Evolutionary conservation across 1,140 invertebrate species (phyloP), one percentile per base, ranked within the genome.

Genomic region (Apis laboriosa): DNA sequence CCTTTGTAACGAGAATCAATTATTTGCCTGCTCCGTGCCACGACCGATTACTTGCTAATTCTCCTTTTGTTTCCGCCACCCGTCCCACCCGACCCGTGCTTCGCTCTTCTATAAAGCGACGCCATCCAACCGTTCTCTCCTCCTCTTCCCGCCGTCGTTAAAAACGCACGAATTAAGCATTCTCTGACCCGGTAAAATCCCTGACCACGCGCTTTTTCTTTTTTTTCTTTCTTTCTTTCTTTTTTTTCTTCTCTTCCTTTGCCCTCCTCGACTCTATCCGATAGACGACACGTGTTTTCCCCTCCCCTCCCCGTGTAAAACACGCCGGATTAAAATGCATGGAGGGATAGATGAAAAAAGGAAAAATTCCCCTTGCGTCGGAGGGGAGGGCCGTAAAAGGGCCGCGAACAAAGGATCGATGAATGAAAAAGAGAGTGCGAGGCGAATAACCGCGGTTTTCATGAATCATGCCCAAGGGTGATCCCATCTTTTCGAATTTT

Each of bases 1-100:
- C 19, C 43, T 88, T 88, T 88, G 83, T 76, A 79, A 85, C 84
- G 73, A 78, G 68, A 83, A 90, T 91, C 84, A 89, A 91, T 91
- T 88, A 86, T 88, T 77, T 83, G 67, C 82, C 79, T 79, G 72
- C 77, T 79, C 75, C 77, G 79, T 73, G 77, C 63, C 34, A 75
- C 77, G 79, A 61, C 77, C 77, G 63, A 66, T 86, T 87, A 78
- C 82, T 77, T 73, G 86, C 85, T 77, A 80, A 84, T 83, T 87
- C 85, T 76, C 74, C 73, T 77, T 86, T 87, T 84, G 86, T 86
- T 61, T 66, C 43, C 58, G 58, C 70, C 72, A 34, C 28, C 24
- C 51, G 63, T 71, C 61, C 28, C 49, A 53, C 11, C 24, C 34
- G 11, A 11, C 53, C 24, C 15, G 34, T 34, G 34, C 34, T 3